phyloP scores from a whole-genome alignment of 2,113 vertebrate species.

The Choloepus hoffmanni region DNA sequence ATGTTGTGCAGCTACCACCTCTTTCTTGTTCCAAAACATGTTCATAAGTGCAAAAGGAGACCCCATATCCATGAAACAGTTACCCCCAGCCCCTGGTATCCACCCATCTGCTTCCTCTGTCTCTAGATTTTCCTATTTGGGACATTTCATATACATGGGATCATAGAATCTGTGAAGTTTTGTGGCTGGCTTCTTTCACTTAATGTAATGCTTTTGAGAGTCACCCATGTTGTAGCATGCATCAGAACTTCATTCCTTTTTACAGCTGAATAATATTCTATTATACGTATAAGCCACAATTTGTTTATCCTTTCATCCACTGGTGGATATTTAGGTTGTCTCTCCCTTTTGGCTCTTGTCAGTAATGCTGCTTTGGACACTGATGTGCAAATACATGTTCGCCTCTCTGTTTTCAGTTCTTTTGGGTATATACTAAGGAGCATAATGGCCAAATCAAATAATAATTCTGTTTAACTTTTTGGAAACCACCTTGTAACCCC shows the following conservation, averaged over 20 bases:
- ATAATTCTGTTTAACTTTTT: background rate
- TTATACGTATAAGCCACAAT: background rate
- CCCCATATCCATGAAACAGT: fast-evolving
- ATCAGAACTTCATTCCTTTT: background rate
- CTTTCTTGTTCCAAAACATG: background rate
- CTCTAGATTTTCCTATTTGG: background rate
- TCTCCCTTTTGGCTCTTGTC: background rate
- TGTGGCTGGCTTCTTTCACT: background rate
- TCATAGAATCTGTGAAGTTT: background rate
- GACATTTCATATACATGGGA: background rate
- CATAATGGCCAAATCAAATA: background rate
- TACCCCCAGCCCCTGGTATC: background rate
- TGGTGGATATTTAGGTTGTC: background rate
- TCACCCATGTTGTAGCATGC: background rate
- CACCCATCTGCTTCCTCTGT: background rate
- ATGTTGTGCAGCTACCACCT: background rate
- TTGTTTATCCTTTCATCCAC: background rate
- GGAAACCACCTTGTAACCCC: background rate
- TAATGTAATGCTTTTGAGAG: background rate
- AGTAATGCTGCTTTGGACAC: background rate
- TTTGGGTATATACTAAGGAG: background rate
- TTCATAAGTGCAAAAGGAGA: background rate
- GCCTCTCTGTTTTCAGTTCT: background rate
- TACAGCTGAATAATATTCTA: background rate
- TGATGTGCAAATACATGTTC: background rate